Evolutionary conservation across 37 sponge, comb jelly and placozoan genomes (phyloP).

Genomic region (Hexactinellida sp.): DNA sequence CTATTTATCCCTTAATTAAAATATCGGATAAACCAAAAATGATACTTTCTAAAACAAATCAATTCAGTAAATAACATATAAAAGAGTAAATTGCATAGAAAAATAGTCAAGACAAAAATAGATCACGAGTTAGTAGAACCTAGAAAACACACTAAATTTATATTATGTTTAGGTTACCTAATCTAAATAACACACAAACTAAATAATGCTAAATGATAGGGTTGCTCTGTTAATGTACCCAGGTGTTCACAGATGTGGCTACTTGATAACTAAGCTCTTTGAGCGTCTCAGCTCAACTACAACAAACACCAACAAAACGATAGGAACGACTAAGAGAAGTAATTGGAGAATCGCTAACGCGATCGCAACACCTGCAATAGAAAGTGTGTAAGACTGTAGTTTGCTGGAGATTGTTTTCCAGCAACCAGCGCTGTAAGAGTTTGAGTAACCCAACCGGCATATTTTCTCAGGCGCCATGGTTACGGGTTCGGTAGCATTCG

Average conservation of each 20-base stretch:
- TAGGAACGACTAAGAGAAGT: background rate
- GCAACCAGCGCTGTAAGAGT: background rate
- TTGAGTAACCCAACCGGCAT: background rate
- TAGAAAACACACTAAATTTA: background rate
- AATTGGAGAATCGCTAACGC: background rate
- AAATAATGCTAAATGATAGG: slow-evolving; percentile 7
- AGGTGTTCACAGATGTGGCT: background rate
- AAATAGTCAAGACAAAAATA: background rate
- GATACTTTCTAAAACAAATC: too few species aligned
- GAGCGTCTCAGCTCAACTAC: slow-evolving; percentile 12
- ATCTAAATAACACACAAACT: background rate
- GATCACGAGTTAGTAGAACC: background rate
- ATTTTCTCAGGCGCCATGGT: background rate
- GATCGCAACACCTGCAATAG: background rate
- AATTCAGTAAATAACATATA: background rate
- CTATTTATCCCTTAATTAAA: too few species aligned
- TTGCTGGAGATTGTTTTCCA: background rate
- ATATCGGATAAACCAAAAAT: too few species aligned
- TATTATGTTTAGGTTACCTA: background rate
- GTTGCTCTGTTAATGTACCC: background rate
- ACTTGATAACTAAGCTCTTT: background rate
- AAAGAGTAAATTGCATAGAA: background rate
- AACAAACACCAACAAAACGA: background rate
- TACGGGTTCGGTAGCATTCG: background rate
- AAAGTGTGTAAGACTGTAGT: background rate